Evolutionary conservation across 2,888 invertebrate species (phyloP), one percentile per base, ranked within the genome.

Genomic region (Nasonovia ribisnigri): DNA sequence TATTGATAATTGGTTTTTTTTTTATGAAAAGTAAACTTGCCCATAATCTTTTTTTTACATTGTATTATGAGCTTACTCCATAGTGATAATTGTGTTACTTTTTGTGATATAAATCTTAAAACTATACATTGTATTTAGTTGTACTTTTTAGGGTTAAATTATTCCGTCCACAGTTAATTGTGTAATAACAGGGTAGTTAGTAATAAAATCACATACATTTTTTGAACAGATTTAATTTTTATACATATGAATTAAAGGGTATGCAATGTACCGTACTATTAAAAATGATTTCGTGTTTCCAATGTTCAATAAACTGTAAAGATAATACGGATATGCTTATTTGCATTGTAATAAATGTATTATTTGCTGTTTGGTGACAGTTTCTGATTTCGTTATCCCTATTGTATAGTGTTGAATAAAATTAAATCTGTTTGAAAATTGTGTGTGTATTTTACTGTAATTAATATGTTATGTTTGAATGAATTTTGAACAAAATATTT

Each of bases 21-120:
- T 48, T 51, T 6, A 48, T 48, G 13, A 20, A 60, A 48, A 60
- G 46, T 42, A 13, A 48, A 29, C 20, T 36, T 86, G 57, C 46
- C 36, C 57, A 57, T 46, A 29, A 46, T 36, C 1, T 13, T 46
- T 46, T 91, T 20, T 48, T 60, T 46, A 42, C 42, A 67, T 88
- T 87, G 24, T 77, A 29, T 77, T 77, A 20, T 54, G 54, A 54
- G 26, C 84, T 88, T 77, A 92, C 10, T 92, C 20, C 43, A n/a
- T 67, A 77, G 77, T 92, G 26, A 57, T 54, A 84, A 91, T 57
- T 0, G 42, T 36, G 4, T 51, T 60, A 77, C 6, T 43, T 51
- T 92, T 92, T 92, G 88, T 92, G 88, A 92, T 92, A 92, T 92
- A 88, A 51, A 77, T 42, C 11, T 26, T 43, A 43, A 46, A 88